These are phyloP conservation scores for Hypomesus transpacificus DNA, from an alignment of 2,113 vertebrate species.

Conservation along the genomic window DNA sequence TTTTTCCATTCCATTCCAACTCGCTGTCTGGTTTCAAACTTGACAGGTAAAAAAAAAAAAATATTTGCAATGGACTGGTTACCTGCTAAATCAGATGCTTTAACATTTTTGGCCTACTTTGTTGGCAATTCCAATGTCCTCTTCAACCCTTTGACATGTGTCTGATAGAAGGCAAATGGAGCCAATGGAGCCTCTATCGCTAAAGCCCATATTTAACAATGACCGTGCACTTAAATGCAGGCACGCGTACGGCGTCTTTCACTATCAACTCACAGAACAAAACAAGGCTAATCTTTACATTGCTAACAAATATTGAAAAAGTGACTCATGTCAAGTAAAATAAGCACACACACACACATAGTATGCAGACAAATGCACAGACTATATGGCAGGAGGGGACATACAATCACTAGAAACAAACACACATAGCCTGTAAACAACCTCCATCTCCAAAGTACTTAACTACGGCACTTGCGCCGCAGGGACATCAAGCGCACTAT, in stretches of 20 bases:
- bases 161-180: no score
- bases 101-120: no score
- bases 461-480: conserved; percentile 63
- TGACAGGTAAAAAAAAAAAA: no score
- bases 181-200: no score
- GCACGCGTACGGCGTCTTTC: neutral
- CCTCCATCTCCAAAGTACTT: conserved; percentile 44
- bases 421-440: neutral
- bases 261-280: neutral
- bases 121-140: no score
- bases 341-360: conserved; percentile 1
- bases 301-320: neutral
- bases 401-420: conserved; percentile 22
- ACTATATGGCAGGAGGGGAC: neutral
- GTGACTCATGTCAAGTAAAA: conserved; percentile 3
- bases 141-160: no score
- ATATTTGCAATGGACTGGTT: no score
- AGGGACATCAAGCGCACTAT: conserved; percentile 65
- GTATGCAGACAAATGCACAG: conserved; percentile 2
- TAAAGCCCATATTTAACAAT: no score
- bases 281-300: neutral
- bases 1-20: no score
- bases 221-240: no score
- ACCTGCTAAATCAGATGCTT: no score
- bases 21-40: no score